phyloP scores from a whole-genome alignment of 2,888 invertebrate species.

The Thysanoteuthis rhombus region DNA sequence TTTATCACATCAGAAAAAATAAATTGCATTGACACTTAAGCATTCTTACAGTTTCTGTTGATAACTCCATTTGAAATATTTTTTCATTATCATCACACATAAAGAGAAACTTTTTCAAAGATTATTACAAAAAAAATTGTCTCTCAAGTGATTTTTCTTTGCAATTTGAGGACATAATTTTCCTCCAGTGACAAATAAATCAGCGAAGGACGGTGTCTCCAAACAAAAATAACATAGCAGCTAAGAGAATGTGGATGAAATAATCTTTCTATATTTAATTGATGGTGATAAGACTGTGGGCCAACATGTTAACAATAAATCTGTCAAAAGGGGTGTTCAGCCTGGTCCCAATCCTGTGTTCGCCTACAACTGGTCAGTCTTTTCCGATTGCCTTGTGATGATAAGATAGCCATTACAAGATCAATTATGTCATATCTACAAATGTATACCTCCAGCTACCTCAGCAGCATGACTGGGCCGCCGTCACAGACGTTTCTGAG shows the following conservation, averaged over 20 bases:
- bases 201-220: neutral
- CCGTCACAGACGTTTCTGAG: conserved; percentile 16
- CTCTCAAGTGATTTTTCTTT: too few species aligned
- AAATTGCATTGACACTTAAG: neutral
- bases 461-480: conserved; percentile 13
- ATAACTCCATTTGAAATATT: too few species aligned
- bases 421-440: neutral
- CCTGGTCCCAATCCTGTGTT: neutral
- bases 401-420: neutral
- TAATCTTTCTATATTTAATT: neutral
- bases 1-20: neutral
- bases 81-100: neutral
- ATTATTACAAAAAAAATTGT: neutral
- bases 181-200: neutral
- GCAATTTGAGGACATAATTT: neutral
- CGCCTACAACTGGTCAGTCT: neutral
- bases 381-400: neutral
- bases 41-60: neutral
- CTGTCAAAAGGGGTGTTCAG: neutral
- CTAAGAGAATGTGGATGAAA: neutral
- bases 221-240: neutral
- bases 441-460: conserved; percentile 12
- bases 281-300: neutral
- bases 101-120: neutral
- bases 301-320: neutral